Base-by-base conservation (phyloP, 1,140 invertebrate species). In the Habropoda laboriosa region DNA sequence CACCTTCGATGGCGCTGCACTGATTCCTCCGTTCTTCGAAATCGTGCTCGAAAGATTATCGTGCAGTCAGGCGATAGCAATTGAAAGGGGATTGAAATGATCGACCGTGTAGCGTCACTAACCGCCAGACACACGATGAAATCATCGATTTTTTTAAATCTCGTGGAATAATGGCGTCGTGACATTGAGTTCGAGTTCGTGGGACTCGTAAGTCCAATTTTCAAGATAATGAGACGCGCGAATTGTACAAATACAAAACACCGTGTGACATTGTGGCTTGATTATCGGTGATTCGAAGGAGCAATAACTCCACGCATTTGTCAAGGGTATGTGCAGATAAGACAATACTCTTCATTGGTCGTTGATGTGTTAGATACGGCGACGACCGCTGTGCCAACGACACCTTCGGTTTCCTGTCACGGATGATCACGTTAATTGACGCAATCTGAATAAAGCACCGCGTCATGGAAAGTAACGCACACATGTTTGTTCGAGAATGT, bases 401-500 rank as follows among this genome's bases (percentile, higher is more conserved):
- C 55, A 73, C 74, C 32, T 58, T 61, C 35, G 53, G 16, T 35
- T 30, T 49, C 18, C 57, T 53, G 67, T 55, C 73, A 45, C 63
- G 35, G 45, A 79, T 51, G 75, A 75, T 45, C 45, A 60, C 38
- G 55, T 38, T 30, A 47, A 61, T 38, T 82, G 78, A 82, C 83
- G 81, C 58, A 86, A 87, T 61, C 40, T 45, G 55, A 66, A 51
- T 64, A 68, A 83, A 57, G 74, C 72, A 70, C 58, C 81, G 83
- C 87, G 88, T 90, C 86, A 90, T 88, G 83, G 87, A 87, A 87
- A 89, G 60, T 47, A 86, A 86, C 83, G 16, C 35, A 35, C 63
- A 72, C 35, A 53, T 49, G 47, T 64, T 51, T 40, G 21, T 24
- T 40, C 13, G 45, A 4, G 38, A n/a, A 53, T 57, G 45, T 57